Base-by-base conservation (phyloP, 2,888 invertebrate genomes). In the Tholera decimalis region DNA sequence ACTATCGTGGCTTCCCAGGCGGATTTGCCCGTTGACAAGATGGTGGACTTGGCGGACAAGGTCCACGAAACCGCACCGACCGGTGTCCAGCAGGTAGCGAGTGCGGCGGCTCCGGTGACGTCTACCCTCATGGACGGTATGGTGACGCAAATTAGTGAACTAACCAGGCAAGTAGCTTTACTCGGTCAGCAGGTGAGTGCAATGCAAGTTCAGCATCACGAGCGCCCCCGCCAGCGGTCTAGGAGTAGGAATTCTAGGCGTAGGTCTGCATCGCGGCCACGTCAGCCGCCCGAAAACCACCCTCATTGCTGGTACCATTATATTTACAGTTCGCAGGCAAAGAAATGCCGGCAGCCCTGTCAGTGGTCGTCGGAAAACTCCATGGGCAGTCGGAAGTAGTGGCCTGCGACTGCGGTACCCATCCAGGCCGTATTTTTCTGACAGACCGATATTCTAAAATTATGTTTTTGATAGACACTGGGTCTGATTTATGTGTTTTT, bases 401-500 rank as follows among this genome's bases (percentile, higher is more conserved):
- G 43, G 43, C 22, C 43, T 43, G 22, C 43, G 13, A 43, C 22
- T 43, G 43, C 43, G 43, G 43, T 22, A 43, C 43, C 22, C 43
- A 24, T 22, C 1, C 43, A 43, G 43, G 22, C 43, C 43, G 43
- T 43, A 43, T 22, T 43, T 43, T 43, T 43, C 15, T 43, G 22
- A 43, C 24, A 22, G 44, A 44, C 22, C 8, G 44, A 22, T 15
- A 24, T 24, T 24, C 44, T n/a, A n/a, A n/a, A n/a, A n/a, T n/a
- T n/a, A n/a, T n/a, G n/a, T n/a, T n/a, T n/a, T n/a, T n/a, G n/a
- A 5, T 44, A 24, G n/a, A 44, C 24, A 44, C 44, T 8, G 15
- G 44, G 15, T 44, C 44, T 8, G 50, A 50, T 35, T 50, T 50
- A 22, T 50, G 50, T 35, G 47, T 28, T 35, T 50, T 47, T 41